Base-by-base conservation (phyloP, 1,140 invertebrate genomes). In the Drosophila littoralis region DNA sequence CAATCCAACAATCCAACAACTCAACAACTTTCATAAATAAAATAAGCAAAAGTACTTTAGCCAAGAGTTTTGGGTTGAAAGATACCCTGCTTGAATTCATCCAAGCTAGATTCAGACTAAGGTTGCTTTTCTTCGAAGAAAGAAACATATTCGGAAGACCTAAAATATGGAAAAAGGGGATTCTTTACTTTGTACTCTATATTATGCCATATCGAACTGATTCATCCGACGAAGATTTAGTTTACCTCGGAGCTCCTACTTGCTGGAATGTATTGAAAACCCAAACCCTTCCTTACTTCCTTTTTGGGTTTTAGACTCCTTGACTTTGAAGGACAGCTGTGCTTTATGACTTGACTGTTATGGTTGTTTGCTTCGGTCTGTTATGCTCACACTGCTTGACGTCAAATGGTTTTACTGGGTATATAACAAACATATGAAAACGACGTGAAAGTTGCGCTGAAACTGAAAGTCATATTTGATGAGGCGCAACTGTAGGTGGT, bases 381-480 rank as follows among this genome's bases (percentile, higher is more conserved):
- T 48, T 67, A 22, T 48, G 9, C 15, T 51, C 51, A 17, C 51
- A 71, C 48, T 57, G 22, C 22, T 38, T 17, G 2, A 45, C 12
- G 8, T 1, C 8, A 59, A 10, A 28, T 28, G 22, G 22, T 59
- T 59, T 59, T 46, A 59, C 57, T 35, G 57, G 15, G 52, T 61
- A 45, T 32, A 74, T 57, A 60, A 75, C 76, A 86, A 82, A 88
- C 79, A 88, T 73, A 83, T 74, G 76, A 58, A 63, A 54, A 36
- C 40, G 81, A 70, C 64, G 60, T 42, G 63, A 76, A 83, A 80
- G 77, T 83, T 84, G 55, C 61, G 46, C 81, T 64, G 74, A 84
- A 84, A 86, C 81, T 85, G 81, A 89, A 88, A 88, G 83, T 88
- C 84, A 88, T 88, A 83, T 89, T 88, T 89, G 83, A 86, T 88